These are phyloP conservation scores for Hyposoter didymator DNA, from an alignment of 2,888 invertebrate genomes.

Conservation along the genomic window DNA sequence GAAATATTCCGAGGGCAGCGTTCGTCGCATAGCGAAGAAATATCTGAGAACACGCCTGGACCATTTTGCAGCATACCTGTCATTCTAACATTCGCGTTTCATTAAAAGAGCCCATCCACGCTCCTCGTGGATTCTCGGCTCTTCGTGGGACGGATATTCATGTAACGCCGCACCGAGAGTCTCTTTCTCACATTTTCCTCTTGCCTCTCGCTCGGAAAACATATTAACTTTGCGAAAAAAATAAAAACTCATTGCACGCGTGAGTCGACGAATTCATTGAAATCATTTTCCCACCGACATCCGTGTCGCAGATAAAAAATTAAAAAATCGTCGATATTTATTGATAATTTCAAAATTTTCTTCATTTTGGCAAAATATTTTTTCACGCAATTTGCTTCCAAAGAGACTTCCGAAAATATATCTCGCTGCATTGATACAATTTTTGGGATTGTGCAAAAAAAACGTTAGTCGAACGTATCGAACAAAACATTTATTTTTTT, in stretches of 20 bases:
- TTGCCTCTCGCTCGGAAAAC: conserved; percentile 51
- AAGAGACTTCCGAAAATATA: too few species aligned
- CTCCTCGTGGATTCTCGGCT: conserved; percentile 35
- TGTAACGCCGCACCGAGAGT: conserved; percentile 10
- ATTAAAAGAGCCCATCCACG: conserved; percentile 77
- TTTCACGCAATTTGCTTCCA: too few species aligned
- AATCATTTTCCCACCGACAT: neutral
- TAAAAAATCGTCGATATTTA: too few species aligned
- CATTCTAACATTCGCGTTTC: conserved; percentile 81
- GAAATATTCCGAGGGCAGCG: conserved; percentile 39
- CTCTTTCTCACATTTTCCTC: conserved; percentile 27
- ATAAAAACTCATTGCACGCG: conserved; percentile 3
- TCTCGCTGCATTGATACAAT: too few species aligned
- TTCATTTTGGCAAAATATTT: too few species aligned
- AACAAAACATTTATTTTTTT: too few species aligned
- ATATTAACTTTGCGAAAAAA: conserved; percentile 2
- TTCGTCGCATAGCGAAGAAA: conserved; percentile 28
- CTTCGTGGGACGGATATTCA: conserved; percentile 31
- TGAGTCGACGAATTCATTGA: conserved; percentile 54
- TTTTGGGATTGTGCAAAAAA: too few species aligned
- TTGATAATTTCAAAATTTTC: too few species aligned
- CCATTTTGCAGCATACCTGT: conserved; percentile 81
- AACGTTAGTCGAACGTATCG: too few species aligned
- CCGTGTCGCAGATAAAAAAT: neutral
- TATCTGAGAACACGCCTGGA: conserved; percentile 74